phyloP scores from a whole-genome alignment of 92 coral and sea anemone species.

The Palythoa grandis region DNA sequence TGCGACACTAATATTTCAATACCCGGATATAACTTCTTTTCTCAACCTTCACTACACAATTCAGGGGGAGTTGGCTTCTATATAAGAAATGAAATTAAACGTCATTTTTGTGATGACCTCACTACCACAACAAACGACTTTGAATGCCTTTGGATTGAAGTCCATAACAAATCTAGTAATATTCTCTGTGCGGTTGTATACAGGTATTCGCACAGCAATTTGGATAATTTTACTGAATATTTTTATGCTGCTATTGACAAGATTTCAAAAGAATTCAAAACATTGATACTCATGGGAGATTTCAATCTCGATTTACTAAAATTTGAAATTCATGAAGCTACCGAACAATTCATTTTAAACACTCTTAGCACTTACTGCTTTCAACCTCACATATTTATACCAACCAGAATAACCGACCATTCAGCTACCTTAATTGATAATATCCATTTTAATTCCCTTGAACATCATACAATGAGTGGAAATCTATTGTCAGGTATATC shows the following conservation, averaged over 20 bases:
- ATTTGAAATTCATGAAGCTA: conserved; percentile 17
- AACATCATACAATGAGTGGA: background rate
- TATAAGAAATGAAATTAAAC: too few species aligned
- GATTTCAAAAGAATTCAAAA: conserved; percentile 29
- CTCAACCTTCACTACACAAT: too few species aligned
- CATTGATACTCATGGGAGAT: conserved; percentile 31
- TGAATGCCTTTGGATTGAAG: conserved; percentile 49
- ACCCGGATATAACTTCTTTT: too few species aligned
- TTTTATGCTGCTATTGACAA: conserved; percentile 15
- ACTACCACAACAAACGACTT: conserved; percentile 22
- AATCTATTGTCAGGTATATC: background rate
- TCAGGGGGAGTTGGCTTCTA: too few species aligned
- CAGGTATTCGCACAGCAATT: conserved; percentile 35
- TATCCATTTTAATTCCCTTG: background rate
- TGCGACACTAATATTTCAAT: too few species aligned
- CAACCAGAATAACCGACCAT: too few species aligned
- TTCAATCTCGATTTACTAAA: conserved; percentile 27
- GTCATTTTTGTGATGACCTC: conserved; percentile 33
- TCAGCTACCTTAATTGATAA: background rate
- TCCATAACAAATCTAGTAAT: conserved; percentile 39
- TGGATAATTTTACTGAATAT: conserved; percentile 29
- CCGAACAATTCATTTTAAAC: conserved; percentile 24
- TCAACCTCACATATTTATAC: conserved; percentile 1
- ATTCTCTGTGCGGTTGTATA: conserved; percentile 43
- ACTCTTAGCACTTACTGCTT: background rate